Conservation (phyloP, 92 coral and sea anemone species). For the Zoanthus sansibaricus region DNA sequence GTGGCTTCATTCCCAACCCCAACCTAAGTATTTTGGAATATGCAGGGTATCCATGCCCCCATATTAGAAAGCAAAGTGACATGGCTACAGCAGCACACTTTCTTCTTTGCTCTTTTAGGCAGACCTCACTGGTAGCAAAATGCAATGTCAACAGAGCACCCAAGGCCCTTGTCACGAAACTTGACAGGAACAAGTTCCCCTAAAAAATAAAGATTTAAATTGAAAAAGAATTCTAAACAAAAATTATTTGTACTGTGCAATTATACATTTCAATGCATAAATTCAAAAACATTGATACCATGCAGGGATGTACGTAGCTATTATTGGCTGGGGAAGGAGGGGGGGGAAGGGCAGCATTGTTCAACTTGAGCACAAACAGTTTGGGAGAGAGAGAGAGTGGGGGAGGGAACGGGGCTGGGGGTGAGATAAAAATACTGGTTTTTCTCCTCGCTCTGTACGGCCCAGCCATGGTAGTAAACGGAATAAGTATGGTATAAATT, state of each 20-base stretch:
- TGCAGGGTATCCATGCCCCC: constrained; percentile 54
- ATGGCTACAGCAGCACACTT: constrained; percentile 48
- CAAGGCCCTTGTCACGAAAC: constrained; percentile 48
- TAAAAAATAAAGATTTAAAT: constrained; percentile 25
- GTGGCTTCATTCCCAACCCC: constrained; percentile 41
- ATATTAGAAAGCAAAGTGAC: constrained; percentile 46
- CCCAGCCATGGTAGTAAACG: background rate
- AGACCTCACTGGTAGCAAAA: constrained; percentile 57
- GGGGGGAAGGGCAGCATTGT: too few relatives aligned
- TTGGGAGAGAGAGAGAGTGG: too few relatives aligned
- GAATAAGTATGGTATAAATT: background rate
- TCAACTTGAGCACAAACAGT: too few relatives aligned
- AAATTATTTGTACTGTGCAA: background rate
- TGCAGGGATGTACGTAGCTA: too few relatives aligned
- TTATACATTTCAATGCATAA: constrained; percentile 19
- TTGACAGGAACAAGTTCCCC: constrained; percentile 52
- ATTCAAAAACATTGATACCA: constrained; percentile 1
- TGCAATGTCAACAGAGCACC: constrained; percentile 48
- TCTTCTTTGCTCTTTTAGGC: constrained; percentile 16
- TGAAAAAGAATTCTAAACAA: background rate
- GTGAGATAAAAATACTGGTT: too few relatives aligned
- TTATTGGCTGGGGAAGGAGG: too few relatives aligned
- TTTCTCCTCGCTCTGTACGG: too few relatives aligned
- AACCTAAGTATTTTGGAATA: constrained; percentile 41
- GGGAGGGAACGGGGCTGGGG: too few relatives aligned